Percentiles rank a stretch among this genome's conserved stretches.
These are phyloP conservation scores for Zygogramma bicolorata DNA, from an alignment of 2,888 invertebrate species.

Conservation along the genomic window DNA sequence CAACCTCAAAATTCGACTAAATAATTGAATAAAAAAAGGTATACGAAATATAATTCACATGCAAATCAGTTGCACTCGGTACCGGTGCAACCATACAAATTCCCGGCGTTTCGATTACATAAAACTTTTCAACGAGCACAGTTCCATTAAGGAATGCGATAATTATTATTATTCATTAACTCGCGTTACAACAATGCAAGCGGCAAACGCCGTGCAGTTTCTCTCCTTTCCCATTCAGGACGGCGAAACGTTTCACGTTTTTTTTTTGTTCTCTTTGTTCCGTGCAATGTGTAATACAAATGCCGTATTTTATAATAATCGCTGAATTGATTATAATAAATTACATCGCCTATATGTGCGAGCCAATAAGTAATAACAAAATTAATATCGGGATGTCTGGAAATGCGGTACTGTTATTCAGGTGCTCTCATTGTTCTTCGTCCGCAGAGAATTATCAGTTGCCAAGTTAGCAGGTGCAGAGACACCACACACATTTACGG, in stretches of 20 bases:
- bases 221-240: constrained; percentile 5
- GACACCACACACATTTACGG: not conserved
- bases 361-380: constrained; percentile 5
- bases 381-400: not conserved
- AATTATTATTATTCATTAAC: constrained; percentile 10
- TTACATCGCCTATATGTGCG: not conserved
- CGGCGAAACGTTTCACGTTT: not conserved
- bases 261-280: not conserved
- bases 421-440: not conserved
- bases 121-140: not conserved
- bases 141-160: constrained; percentile 13
- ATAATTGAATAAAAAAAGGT: too few species aligned
- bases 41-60: not conserved
- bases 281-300: constrained; percentile 4
- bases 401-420: not conserved
- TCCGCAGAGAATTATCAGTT: not conserved
- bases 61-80: not conserved
- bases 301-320: constrained; percentile 7
- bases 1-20: too few species aligned
- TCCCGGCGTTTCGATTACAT: not conserved
- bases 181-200: constrained; percentile 13
- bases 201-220: constrained; percentile 9
- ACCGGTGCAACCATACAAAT: not conserved
- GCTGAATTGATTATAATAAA: constrained; percentile 6
- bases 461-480: not conserved